Evolutionary conservation across 2,113 vertebrate species (phyloP).

Genomic region (Lycaon pictus): DNA sequence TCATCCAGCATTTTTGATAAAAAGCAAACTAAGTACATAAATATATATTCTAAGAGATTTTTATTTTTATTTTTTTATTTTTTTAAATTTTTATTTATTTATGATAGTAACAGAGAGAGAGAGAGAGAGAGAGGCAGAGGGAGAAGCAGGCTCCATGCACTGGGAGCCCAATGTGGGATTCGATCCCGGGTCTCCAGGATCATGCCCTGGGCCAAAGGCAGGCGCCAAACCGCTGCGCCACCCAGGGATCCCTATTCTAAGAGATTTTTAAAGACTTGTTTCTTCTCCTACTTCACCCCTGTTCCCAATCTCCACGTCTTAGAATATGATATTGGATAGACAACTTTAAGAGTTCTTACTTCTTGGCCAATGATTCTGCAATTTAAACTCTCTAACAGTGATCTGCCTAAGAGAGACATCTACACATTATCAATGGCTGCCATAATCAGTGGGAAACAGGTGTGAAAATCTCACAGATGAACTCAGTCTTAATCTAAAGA

Average conservation of each 20-base stretch:
- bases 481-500: background rate
- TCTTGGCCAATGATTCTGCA: constrained; percentile 18
- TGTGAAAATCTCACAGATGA: background rate
- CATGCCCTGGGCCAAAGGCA: too few relatives aligned
- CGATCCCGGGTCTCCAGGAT: too few relatives aligned
- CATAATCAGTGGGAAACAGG: background rate
- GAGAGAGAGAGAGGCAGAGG: too few relatives aligned
- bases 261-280: background rate
- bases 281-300: background rate
- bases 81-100: too few relatives aligned
- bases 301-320: background rate
- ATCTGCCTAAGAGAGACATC: background rate
- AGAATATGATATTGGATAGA: background rate
- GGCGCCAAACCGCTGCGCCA: too few relatives aligned
- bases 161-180: too few relatives aligned
- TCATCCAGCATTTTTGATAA: constrained; percentile 22
- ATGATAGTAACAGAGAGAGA: too few relatives aligned
- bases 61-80: background rate
- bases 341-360: constrained; percentile 19
- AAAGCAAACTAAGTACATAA: constrained; percentile 32
- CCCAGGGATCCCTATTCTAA: background rate
- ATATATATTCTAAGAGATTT: background rate
- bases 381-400: constrained; percentile 41
- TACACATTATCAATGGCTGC: background rate
- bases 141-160: too few relatives aligned